Percentiles rank a stretch among this genome's conserved stretches.
Conservation (phyloP, 2,888 invertebrate species). For the Parnassius glacialis region DNA sequence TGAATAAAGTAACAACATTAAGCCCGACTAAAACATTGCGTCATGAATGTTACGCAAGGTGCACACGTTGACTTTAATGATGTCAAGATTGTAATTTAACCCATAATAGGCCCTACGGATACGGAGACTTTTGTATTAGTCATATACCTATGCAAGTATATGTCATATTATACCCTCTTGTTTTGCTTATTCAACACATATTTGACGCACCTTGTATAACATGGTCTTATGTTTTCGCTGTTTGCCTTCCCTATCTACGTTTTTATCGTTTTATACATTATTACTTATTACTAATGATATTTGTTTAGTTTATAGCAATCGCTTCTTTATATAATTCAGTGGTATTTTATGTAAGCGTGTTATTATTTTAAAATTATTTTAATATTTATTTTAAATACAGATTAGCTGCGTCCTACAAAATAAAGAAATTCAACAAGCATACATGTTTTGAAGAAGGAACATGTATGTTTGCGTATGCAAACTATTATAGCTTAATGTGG, state of each 20-base stretch:
- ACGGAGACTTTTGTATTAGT: conserved; percentile 17
- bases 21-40: conserved; percentile 7
- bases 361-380: too few relatives aligned
- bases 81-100: conserved; percentile 30
- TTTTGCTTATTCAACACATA: conserved; percentile 16
- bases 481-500: too few relatives aligned
- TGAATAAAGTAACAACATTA: too few relatives aligned
- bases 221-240: conserved; percentile 1
- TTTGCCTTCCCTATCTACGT: conserved; percentile 29
- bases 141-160: conserved; percentile 20
- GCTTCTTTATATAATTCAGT: too few relatives aligned
- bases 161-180: conserved; percentile 10
- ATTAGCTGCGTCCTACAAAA: too few relatives aligned
- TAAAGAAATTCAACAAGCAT: too few relatives aligned
- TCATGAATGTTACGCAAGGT: conserved; percentile 16
- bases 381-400: too few relatives aligned
- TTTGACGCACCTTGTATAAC: conserved; percentile 11
- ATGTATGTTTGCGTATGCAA: too few relatives aligned
- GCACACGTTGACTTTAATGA: conserved; percentile 21
- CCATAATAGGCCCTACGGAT: conserved; percentile 19
- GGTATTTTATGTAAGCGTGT: too few relatives aligned
- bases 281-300: too few relatives aligned
- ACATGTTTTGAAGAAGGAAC: too few relatives aligned
- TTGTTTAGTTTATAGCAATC: too few relatives aligned
- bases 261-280: conserved; percentile 26